Conservation (phyloP, 2,113 vertebrate species). For the Coreoperca whiteheadi region DNA sequence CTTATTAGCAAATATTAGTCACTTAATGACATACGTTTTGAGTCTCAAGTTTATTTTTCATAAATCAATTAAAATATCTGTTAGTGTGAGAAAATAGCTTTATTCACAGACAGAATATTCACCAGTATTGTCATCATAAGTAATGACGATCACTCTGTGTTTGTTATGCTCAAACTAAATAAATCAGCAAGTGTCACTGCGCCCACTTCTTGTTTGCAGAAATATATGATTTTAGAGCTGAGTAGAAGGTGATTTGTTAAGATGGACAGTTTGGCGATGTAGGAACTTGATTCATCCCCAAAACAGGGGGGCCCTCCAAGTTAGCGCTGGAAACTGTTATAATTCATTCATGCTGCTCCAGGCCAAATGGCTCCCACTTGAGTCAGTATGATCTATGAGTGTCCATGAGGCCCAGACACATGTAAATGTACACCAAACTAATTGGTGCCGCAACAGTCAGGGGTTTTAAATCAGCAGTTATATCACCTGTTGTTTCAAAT, state of each 20-base stretch:
- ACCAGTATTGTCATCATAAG: neutral
- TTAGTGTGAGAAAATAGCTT: neutral
- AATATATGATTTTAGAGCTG: slow-evolving; percentile 37
- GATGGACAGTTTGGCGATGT: slow-evolving; percentile 62
- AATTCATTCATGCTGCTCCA: slow-evolving; percentile 69
- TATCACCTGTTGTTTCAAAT: slow-evolving; percentile 62
- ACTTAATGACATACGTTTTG: neutral
- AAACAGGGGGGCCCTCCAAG: slow-evolving; percentile 65
- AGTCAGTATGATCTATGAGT: slow-evolving; percentile 77
- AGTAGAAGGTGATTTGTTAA: slow-evolving; percentile 52
- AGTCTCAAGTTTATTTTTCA: neutral
- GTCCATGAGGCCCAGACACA: slow-evolving; percentile 70
- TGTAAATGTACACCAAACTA: slow-evolving; percentile 74
- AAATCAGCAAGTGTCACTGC: neutral
- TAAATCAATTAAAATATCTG: neutral
- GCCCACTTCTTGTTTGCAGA: slow-evolving; percentile 27
- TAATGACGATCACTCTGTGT: neutral
- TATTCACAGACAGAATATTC: neutral
- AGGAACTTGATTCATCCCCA: slow-evolving; percentile 66
- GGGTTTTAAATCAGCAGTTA: slow-evolving; percentile 67
- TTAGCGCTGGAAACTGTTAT: slow-evolving; percentile 66
- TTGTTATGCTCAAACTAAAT: neutral
- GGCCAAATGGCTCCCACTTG: slow-evolving; percentile 80
- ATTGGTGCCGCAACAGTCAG: slow-evolving; percentile 68
- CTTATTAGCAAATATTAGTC: neutral